Conservation (phyloP, 2,113 vertebrate genomes). For the Pleuronectes platessa region DNA sequence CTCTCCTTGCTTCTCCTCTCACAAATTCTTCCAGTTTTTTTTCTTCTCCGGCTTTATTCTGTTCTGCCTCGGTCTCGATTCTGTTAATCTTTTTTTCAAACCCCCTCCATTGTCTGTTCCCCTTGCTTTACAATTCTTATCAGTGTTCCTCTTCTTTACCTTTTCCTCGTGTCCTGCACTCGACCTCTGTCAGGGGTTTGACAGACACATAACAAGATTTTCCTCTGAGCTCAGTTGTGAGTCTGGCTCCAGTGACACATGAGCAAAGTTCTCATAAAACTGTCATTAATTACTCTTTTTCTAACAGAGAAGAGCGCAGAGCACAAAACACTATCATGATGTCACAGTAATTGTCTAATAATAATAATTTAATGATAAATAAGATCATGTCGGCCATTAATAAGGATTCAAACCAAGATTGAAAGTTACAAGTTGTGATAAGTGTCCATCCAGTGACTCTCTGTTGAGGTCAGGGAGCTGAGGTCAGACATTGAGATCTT, state of each 20-base stretch:
- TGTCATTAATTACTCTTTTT: background rate
- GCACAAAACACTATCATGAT: background rate
- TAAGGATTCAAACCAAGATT: too few relatives aligned
- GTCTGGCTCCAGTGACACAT: background rate
- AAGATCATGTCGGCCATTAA: too few relatives aligned
- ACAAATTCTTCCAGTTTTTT: background rate
- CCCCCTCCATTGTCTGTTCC: conserved; percentile 17
- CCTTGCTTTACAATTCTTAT: conserved; percentile 31
- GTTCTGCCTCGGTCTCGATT: conserved; percentile 19
- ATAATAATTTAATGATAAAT: too few relatives aligned
- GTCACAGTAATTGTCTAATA: too few relatives aligned
- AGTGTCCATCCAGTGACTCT: too few relatives aligned
- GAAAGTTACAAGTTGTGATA: too few relatives aligned
- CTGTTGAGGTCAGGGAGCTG: too few relatives aligned
- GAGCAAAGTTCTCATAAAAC: background rate
- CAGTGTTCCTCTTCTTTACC: conserved; percentile 10
- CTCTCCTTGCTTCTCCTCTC: conserved; percentile 5
- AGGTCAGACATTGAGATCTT: too few relatives aligned
- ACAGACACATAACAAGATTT: conserved; percentile 10
- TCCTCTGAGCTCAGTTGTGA: background rate
- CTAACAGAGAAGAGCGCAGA: background rate
- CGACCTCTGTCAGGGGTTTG: background rate
- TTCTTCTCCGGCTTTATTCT: conserved; percentile 32
- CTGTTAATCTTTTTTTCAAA: conserved; percentile 55
- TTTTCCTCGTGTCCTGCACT: background rate